Evolutionary conservation across 1,140 invertebrate species (phyloP), one percentile per base, ranked within the genome.

Genomic region (Cotesia glomerata): DNA sequence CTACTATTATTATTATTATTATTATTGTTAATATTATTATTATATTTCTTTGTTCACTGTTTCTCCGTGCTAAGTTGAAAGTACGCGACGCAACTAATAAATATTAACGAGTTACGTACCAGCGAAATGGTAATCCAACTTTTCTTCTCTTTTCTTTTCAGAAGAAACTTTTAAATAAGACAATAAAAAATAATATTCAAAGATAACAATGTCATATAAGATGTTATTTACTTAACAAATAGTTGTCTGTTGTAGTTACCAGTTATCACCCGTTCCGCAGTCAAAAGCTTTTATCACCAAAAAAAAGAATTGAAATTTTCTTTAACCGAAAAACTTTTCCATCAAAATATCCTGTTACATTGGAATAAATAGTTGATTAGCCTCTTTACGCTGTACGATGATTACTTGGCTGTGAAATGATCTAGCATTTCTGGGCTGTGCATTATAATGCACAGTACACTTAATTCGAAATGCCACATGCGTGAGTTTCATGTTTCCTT

Each of bases 61-160:
- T 45, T 45, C 18, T 11, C 3, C 16, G 16, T 58, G 18, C 56
- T 11, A 63, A 39, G 35, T 71, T 65, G 71, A 61, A 64, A 64
- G 67, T 69, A 77, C 74, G 73, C 73, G 73, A 75, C 74, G 73
- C 76, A 68, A 79, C 81, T 82, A 81, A 83, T 83, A 83, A 83
- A 83, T 83, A 83, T 83, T 83, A 83, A 83, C 82, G 81, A 81
- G 82, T 80, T 79, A 75, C 75, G 72, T 45, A 45, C 39, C 75
- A 76, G 77, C 77, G 81, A 79, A 76, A 83, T 83, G 82, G 81
- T 83, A 83, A 83, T 83, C 80, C 80, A 71, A 75, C 74, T 67
- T 74, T 83, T 82, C 77, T 79, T 78, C 77, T 78, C 76, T 75
- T 74, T 71, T 74, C 70, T 26, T 26, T 26, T 71, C 76, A 68